A percentile compares a stretch with the other conserved stretches of the same genome.
Conservation (phyloP, 2,797 vertebrate genomes). For the Pempheris klunzingeri region DNA sequence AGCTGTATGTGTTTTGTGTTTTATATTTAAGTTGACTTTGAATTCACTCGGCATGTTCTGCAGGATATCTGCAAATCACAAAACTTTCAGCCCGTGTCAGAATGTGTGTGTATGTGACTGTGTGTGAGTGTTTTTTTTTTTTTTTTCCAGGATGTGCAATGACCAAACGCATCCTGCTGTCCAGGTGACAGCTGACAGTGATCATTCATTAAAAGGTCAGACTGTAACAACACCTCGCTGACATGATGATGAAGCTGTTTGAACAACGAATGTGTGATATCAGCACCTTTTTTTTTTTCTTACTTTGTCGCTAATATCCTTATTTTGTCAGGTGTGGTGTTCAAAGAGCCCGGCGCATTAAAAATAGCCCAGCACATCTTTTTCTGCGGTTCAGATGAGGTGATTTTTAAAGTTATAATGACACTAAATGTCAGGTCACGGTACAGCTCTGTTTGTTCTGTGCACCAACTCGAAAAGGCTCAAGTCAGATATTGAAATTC, state of each 20-base stretch:
- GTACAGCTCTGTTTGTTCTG: background rate
- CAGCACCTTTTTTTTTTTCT: slow-evolving; percentile 30
- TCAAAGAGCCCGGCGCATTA: slow-evolving; percentile 19
- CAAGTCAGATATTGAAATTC: background rate
- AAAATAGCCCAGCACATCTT: slow-evolving; percentile 30
- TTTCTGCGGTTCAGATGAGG: slow-evolving; percentile 3
- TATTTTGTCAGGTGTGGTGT: slow-evolving; percentile 62
- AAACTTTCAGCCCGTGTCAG: background rate
- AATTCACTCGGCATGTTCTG: background rate
- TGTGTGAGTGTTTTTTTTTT: background rate
- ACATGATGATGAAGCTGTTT: slow-evolving; percentile 26
- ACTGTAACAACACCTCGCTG: slow-evolving; percentile 59
- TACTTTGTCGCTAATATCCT: slow-evolving; percentile 46
- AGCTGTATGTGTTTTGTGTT: background rate
- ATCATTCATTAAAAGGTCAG: slow-evolving; percentile 49
- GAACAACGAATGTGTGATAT: slow-evolving; percentile 63
- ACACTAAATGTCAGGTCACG: background rate
- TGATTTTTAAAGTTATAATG: background rate
- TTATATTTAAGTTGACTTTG: background rate
- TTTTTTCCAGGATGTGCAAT: slow-evolving; percentile 58
- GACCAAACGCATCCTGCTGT: slow-evolving; percentile 64
- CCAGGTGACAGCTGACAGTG: slow-evolving; percentile 61
- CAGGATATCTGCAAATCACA: background rate
- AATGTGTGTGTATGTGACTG: background rate
- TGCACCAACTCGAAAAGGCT: background rate